Evolutionary conservation across 2,113 vertebrate genomes (phyloP).

Genomic region (Python bivittatus): DNA sequence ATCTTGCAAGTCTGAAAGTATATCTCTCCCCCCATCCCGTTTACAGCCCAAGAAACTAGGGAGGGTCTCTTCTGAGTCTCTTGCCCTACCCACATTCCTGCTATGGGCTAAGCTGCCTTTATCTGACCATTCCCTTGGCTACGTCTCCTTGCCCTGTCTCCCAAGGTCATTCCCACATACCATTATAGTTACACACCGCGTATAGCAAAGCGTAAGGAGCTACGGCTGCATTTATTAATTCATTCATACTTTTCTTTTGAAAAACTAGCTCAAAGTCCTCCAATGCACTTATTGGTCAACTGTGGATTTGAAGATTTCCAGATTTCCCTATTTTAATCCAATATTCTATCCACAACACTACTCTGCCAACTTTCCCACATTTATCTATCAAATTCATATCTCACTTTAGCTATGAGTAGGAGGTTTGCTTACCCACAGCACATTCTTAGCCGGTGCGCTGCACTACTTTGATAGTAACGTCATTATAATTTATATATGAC

Average conservation of each 20-base stretch:
- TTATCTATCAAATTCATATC: background rate
- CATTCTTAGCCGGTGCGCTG: background rate
- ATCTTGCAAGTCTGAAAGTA: too few species aligned
- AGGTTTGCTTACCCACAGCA: background rate
- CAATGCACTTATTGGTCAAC: background rate
- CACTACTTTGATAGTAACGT: background rate
- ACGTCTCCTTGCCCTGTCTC: background rate
- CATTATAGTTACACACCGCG: too few species aligned
- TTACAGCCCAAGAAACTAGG: too few species aligned
- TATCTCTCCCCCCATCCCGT: too few species aligned
- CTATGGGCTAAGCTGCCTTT: too few species aligned
- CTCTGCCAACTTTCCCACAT: background rate
- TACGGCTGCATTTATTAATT: too few species aligned
- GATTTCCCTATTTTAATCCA: background rate
- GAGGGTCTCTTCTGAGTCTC: too few species aligned
- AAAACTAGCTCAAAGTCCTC: background rate
- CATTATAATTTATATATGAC: background rate
- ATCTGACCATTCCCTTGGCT: background rate
- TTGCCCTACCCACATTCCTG: too few species aligned
- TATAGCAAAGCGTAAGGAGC: too few species aligned
- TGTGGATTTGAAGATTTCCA: background rate
- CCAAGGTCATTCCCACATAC: too few species aligned
- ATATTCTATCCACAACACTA: background rate
- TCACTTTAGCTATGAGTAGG: background rate
- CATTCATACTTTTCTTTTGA: too few species aligned